Base-by-base conservation (phyloP, 2,113 vertebrate species). In the Campylomormyrus numenius region DNA sequence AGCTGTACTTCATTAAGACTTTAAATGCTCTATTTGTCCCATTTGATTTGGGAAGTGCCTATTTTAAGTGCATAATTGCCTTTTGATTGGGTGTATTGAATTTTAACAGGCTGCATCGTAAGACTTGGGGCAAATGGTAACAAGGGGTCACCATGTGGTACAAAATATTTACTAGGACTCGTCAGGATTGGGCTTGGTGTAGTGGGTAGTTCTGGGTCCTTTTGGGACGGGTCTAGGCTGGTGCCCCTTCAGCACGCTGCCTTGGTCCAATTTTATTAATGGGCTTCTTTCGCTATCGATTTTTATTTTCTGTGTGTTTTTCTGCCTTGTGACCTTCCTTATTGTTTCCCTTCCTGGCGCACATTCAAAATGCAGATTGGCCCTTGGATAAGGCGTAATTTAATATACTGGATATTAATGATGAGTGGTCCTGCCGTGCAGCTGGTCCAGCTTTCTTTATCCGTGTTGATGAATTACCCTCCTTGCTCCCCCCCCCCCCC, bases 1-100 rank as follows among this genome's bases (percentile, higher is more conserved):
- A 89, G 50, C 87, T 50, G 27, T 45, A 58, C 8, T 91, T 90
- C 45, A 93, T 91, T 58, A 42, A 88, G 90, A 52, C 0, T 70
- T 62, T 84, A 87, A 91, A 85, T 85, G 62, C 90, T 45, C 19
- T 62, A 17, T 24, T 88, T 89, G 45, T 66, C 53, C 31, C 87
- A 4, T 62, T 62, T 88, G 31, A 42, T 77, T 77, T 77, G 15
- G 74, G 35, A 52, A 45, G 49, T 62, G 35, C 52, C 49, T 80
- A 27, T 62, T 45, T 62, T 45, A 88, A 66, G 87, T 24, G 17
- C 35, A 13, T 88, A 88, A 45, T 45, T 66, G 56, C 87, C 53
- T 42, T 58, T 56, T 56, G 35, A 66, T 85, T 88, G 52, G 39
- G 62, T 21, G 17, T 24, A 66, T 85, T 88, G 52, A 31, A 88